Base-by-base conservation (phyloP, 2,888 invertebrate genomes). In the Lysandra coridon region DNA sequence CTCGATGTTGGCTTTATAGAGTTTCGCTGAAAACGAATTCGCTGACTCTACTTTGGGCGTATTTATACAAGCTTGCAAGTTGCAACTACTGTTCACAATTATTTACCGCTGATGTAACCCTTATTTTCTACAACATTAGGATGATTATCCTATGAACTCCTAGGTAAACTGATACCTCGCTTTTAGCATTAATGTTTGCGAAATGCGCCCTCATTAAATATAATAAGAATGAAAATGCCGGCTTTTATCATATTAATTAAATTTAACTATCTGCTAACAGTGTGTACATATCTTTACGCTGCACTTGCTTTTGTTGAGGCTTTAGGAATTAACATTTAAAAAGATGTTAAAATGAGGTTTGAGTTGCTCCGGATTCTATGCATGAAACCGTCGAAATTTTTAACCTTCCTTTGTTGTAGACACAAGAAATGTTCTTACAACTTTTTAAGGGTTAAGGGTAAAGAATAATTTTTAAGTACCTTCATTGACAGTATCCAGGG, bases 151-250 rank as follows among this genome's bases (percentile, higher is more conserved):
- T 33, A 69, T 4, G 33, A 69, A 64, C 62, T 69, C 14, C 3
- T 12, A 69, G 30, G 69, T 33, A 14, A 69, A 33, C 69, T 33
- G 69, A 69, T 44, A 53, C 30, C 75, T 14, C 33, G 76, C 76
- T 76, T 57, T 76, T 76, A 76, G 76, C 76, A 33, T 30, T 76
- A 76, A 76, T 33, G 53, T 49, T 49, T 53, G 76, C 76, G 53
- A 76, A 76, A 57, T 33, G 76, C 53, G 33, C 76, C 76, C 76
- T 76, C 76, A 76, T 76, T 76, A 76, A 53, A 76, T 76, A 76
- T 76, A 76, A 76, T 76, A 76, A 76, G 76, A 76, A 53, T 76
- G 76, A 76, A 53, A 76, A 76, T 76, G 33, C 53, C 30, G 12
- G 76, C 76, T 76, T 53, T 76, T 53, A 53, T 53, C 76, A 53